Base-by-base conservation (phyloP, 2,797 vertebrate species). In the Bradypodion pumilum region DNA sequence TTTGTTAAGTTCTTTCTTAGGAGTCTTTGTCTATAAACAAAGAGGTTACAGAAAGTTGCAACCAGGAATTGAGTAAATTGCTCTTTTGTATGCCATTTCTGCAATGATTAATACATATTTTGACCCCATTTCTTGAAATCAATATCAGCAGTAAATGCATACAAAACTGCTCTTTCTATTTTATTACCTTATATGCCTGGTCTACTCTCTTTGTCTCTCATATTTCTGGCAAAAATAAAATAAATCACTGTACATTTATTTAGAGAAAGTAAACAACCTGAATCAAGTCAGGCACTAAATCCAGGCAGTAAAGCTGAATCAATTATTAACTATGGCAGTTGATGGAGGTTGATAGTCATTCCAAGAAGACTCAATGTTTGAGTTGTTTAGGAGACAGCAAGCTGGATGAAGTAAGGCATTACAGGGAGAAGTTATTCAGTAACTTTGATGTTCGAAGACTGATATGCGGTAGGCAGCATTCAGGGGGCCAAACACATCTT, bases 241-340 rank as follows among this genome's bases (percentile, higher is more conserved):
- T 91, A 81, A 89, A 86, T 93, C 88, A 83, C 91, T 83, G 77
- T 73, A 90, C 89, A 92, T 94, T 80, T 91, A 93, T 85, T 82
- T 88, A 89, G 72, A 86, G 80, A 91, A 82, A 91, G 91, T 88
- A 93, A 92, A 94, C 91, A 91, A 10, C 89, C 87, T 82, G 87
- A 92, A 89, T 82, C 85, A 91, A n/a, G 81, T 78, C 84, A 82
- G 87, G 91, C 92, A 91, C 89, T 93, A 94, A 94, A 93, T 83
- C 87, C 90, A 88, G 87, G 92, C 88, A 89, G 91, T 92, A 93
- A 93, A 93, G 69, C 80, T 85, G 88, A 44, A 92, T 91, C 83
- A 94, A 94, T 93, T 91, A 93, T 93, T 94, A 94, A 93, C 92
- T 0, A 85, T 84, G 85, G 88, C 0, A 0, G 78, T 83, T 82